Evolutionary conservation across 2,113 vertebrate genomes (phyloP).

Genomic region (Atlantisia rogersi): DNA sequence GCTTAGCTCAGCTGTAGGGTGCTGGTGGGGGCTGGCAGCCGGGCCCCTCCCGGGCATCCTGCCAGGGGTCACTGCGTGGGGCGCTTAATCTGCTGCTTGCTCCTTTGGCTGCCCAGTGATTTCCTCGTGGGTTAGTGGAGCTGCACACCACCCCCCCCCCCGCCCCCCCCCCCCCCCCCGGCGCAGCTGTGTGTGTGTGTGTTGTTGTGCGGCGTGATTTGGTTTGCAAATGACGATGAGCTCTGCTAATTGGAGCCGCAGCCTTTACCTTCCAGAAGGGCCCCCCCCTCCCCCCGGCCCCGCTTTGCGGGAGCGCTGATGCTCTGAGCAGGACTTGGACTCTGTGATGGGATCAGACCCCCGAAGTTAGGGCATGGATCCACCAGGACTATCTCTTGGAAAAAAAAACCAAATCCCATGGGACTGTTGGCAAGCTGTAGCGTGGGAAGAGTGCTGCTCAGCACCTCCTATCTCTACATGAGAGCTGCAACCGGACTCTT

Average conservation of each 20-base stretch:
- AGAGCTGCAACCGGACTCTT: background rate
- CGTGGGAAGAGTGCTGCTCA: background rate
- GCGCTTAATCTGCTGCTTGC: background rate
- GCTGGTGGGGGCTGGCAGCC: background rate
- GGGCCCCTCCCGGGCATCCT: background rate
- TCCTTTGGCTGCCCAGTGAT: fast-evolving
- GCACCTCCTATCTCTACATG: background rate
- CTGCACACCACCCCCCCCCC: background rate
- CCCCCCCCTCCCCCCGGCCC: background rate
- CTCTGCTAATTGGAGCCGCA: background rate
- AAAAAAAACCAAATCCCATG: background rate
- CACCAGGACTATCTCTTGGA: fast-evolving
- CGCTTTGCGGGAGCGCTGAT: fast-evolving
- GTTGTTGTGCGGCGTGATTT: background rate
- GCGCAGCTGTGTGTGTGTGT: background rate
- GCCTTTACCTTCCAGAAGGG: background rate
- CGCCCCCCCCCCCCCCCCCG: background rate
- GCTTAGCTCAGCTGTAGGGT: fast-evolving
- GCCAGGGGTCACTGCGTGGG: background rate
- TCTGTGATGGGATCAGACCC: background rate
- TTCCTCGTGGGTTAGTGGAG: fast-evolving
- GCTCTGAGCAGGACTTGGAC: background rate
- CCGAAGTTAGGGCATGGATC: background rate
- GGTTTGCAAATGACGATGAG: background rate
- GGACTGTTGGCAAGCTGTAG: background rate